Evolutionary conservation across 1,140 invertebrate species (phyloP).

Genomic region (Anoplolepis gracilipes): DNA sequence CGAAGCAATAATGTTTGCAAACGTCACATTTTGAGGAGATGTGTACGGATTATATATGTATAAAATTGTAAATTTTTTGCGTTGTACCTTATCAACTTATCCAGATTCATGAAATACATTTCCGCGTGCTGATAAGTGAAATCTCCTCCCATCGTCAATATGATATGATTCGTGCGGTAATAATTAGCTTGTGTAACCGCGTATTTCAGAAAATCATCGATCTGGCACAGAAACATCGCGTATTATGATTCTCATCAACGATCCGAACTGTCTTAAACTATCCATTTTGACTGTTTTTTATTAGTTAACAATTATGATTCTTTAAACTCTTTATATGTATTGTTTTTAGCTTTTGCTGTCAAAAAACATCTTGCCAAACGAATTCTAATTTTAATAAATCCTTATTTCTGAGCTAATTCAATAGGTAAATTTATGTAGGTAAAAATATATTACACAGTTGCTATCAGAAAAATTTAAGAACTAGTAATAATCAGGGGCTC

Average conservation of each 20-base stretch:
- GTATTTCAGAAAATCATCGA: conserved; percentile 72
- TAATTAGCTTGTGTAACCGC: conserved; percentile 84
- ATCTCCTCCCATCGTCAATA: conserved; percentile 97
- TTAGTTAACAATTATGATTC: background rate
- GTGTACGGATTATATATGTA: background rate
- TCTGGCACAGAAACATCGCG: conserved; percentile 67
- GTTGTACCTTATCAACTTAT: conserved; percentile 93
- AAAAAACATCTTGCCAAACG: background rate
- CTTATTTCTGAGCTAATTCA: background rate
- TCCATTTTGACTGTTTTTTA: background rate
- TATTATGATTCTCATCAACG: conserved; percentile 22
- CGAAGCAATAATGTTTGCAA: conserved; percentile 9
- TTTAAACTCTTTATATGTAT: conserved; percentile 8
- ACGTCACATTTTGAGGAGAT: conserved; percentile 7
- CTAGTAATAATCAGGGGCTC: background rate
- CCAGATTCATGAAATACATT: conserved; percentile 94
- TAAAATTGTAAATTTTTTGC: background rate
- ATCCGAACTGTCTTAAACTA: background rate
- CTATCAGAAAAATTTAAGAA: background rate
- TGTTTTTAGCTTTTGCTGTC: background rate
- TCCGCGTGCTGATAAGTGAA: conserved; percentile 95
- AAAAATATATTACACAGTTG: background rate
- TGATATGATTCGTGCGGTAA: conserved; percentile 91
- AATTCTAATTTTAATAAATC: background rate
- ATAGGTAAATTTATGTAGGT: background rate